Conservation (phyloP, 2,888 invertebrate genomes). For the Orthosia gothica region DNA sequence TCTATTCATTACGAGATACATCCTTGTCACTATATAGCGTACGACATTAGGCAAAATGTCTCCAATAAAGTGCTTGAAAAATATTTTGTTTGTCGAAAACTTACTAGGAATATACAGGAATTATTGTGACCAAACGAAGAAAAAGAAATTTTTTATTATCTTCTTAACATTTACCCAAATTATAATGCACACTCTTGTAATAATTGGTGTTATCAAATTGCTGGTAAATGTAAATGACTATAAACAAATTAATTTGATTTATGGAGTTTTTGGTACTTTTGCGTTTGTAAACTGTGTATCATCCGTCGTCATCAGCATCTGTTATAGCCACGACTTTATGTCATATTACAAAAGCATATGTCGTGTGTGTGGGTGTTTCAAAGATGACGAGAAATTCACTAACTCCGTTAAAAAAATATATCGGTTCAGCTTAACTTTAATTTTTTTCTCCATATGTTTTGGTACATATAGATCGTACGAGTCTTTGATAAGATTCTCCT, state of each 20-base stretch:
- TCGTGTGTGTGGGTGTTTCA: not conserved
- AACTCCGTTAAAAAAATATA: not conserved
- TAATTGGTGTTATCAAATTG: not conserved
- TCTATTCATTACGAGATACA: not conserved
- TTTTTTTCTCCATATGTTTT: not conserved
- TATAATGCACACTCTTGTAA: not conserved
- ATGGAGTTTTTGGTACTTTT: too few species aligned
- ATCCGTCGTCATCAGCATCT: not conserved
- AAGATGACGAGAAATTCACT: not conserved
- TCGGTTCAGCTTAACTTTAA: not conserved
- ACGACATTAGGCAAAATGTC: not conserved
- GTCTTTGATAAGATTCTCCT: not conserved
- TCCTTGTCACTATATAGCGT: not conserved
- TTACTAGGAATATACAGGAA: not conserved
- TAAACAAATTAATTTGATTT: not conserved
- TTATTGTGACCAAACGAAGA: not conserved
- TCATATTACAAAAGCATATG: not conserved
- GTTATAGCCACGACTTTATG: not conserved
- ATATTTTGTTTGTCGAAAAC: constrained; percentile 7
- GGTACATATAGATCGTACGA: not conserved
- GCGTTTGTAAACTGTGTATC: not conserved
- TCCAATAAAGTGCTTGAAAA: constrained; percentile 6
- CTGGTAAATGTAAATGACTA: not conserved
- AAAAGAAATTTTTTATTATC: constrained; percentile 1
- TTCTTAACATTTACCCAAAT: not conserved